These are phyloP conservation scores for Cossypha dichroa DNA, from an alignment of 2,797 vertebrate species.

Conservation along the genomic window DNA sequence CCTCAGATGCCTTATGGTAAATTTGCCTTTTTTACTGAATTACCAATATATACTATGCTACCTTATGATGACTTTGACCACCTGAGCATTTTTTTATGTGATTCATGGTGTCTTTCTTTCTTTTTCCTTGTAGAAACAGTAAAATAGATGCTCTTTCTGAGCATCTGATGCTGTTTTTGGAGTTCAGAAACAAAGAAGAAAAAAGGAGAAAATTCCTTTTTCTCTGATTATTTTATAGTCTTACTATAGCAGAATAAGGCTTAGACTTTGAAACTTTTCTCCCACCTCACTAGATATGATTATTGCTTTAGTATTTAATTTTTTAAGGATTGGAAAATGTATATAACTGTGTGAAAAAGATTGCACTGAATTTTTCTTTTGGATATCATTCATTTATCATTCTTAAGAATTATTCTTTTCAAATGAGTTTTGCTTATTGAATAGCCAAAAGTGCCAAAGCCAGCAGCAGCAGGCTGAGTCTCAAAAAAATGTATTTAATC, in stretches of 20 bases:
- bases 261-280: neutral
- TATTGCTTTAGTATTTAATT: neutral
- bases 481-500: neutral
- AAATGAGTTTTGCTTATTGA: neutral
- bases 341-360: neutral
- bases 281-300: neutral
- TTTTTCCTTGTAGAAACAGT: neutral
- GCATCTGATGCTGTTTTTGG: neutral
- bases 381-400: neutral
- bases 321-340: neutral
- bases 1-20: neutral
- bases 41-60: neutral
- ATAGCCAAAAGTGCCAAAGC: neutral
- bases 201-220: neutral
- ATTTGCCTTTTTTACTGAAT: neutral
- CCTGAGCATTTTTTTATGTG: neutral
- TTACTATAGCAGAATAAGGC: neutral
- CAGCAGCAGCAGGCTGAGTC: neutral
- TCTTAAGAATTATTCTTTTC: neutral
- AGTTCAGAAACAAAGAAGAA: neutral
- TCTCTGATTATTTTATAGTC: neutral
- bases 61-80: neutral
- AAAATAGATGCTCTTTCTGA: neutral
- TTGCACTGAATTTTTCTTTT: neutral
- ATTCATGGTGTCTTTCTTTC: neutral